These are phyloP conservation scores for Ornithoptera priamus DNA, from an alignment of 2,888 invertebrate genomes.

Conservation along the genomic window DNA sequence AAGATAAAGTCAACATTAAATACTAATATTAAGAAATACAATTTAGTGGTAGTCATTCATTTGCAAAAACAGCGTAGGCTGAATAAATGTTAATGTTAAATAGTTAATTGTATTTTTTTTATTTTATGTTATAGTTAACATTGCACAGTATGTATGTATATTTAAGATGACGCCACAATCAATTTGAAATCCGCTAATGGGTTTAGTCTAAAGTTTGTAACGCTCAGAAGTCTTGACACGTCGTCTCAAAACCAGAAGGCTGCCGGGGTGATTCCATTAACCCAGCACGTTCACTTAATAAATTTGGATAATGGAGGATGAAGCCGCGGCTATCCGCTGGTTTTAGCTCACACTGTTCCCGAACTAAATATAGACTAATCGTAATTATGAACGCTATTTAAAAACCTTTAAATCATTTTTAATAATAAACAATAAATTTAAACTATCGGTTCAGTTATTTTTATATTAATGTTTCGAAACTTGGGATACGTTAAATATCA, in stretches of 20 bases:
- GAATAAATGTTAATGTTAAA: no score
- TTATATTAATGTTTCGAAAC: no score
- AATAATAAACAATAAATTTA: no score
- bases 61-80: no score
- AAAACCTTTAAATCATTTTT: no score
- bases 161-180: conserved; percentile 20
- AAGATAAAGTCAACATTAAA: no score
- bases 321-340: conserved; percentile 14
- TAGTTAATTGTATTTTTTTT: not conserved
- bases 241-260: conserved; percentile 27
- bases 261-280: conserved; percentile 26
- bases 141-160: not conserved
- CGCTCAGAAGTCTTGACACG: conserved; percentile 29
- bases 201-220: conserved; percentile 28
- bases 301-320: conserved; percentile 24
- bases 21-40: no score
- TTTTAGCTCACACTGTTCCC: conserved; percentile 4
- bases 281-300: conserved; percentile 25
- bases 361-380: not conserved
- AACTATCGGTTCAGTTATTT: no score
- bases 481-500: no score
- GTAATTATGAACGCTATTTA: not conserved
- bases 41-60: no score
- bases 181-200: conserved; percentile 25
- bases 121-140: conserved; percentile 1